Evolutionary conservation across 1,140 invertebrate genomes (phyloP), one percentile per base, ranked within the genome.

Genomic region (Drosophila nigromelanica): DNA sequence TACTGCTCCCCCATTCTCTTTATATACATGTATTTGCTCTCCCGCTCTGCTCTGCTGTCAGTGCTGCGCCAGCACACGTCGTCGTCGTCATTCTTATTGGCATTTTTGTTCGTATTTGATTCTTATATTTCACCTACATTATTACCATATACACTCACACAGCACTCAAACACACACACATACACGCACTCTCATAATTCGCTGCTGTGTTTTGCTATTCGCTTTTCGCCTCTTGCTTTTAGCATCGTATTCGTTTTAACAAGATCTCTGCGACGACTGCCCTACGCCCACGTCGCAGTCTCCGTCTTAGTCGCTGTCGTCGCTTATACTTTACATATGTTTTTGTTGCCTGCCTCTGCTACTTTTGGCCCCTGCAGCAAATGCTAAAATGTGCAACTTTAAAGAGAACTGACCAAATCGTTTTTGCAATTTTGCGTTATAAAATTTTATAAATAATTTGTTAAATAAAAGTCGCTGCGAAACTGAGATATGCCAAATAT

Each of bases 71-170:
- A 55, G 42, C 66, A 69, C 50, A 73, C 33, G 33, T 35, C 33
- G 33, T 27, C 71, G 64, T 74, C 59, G 64, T 75, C 67, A 66
- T 71, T 75, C 78, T 54, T 63, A 78, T 73, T 81, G 70, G 74
- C 70, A 66, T 77, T 73, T 54, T 59, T 68, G 15, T 58, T 58
- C 55, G 73, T 60, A 75, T 63, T 74, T 78, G 61, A 69, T 74
- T 77, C 75, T 78, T 74, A 78, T 78, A 75, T 78, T 78, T 81
- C 81, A 70, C 64, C 71, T 76, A 75, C 75, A 78, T 83, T 83
- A 56, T 73, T 85, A 73, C 62, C 80, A 71, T 73, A 78, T 61
- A 59, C 55, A 60, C 60, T 72, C 42, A 33, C 60, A 76, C 47
- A 14, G 24, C 48, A 60, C 27, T 45, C 61, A 35, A 5, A 33